Conservation (phyloP, 2,888 invertebrate genomes). For the Coelopa pilipes region DNA sequence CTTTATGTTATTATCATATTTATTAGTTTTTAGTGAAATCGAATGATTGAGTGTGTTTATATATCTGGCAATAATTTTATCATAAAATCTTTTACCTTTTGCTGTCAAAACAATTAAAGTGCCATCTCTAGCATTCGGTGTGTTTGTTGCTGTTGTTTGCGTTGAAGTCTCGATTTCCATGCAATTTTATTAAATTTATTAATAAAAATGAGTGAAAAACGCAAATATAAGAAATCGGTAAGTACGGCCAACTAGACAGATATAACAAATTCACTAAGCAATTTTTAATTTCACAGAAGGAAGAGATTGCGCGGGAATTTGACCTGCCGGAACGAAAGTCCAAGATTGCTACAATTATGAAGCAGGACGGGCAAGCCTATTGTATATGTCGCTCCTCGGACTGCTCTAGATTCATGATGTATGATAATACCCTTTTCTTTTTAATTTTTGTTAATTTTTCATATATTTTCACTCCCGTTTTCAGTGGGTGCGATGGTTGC, state of each 20-base stretch:
- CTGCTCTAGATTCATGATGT: slow-evolving; percentile 97
- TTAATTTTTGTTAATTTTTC: not conserved
- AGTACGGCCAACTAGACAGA: slow-evolving; percentile 28
- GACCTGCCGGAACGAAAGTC: slow-evolving; percentile 89
- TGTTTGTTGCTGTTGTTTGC: not conserved
- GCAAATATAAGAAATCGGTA: slow-evolving; percentile 62
- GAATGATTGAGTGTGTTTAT: not conserved
- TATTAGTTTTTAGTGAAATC: too few species aligned
- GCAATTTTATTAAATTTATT: slow-evolving; percentile 14
- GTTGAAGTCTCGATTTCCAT: not conserved
- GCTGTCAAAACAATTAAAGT: not conserved
- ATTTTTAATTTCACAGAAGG: slow-evolving; percentile 69
- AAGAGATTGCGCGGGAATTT: slow-evolving; percentile 90
- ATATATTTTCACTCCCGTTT: slow-evolving; percentile 41
- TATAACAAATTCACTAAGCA: not conserved
- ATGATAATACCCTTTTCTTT: slow-evolving; percentile 61
- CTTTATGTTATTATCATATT: too few species aligned
- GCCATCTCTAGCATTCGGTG: not conserved
- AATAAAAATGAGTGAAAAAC: slow-evolving; percentile 59
- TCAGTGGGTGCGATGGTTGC: slow-evolving; percentile 93
- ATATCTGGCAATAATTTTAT: slow-evolving; percentile 19
- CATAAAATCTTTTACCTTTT: not conserved
- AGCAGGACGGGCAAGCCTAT: slow-evolving; percentile 92
- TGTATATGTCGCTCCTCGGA: slow-evolving; percentile 95
- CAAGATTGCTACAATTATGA: slow-evolving; percentile 86